These are phyloP conservation scores for Pocillopora verrucosa DNA, from an alignment of 64 coral and sea anemone genomes.

Conservation along the genomic window DNA sequence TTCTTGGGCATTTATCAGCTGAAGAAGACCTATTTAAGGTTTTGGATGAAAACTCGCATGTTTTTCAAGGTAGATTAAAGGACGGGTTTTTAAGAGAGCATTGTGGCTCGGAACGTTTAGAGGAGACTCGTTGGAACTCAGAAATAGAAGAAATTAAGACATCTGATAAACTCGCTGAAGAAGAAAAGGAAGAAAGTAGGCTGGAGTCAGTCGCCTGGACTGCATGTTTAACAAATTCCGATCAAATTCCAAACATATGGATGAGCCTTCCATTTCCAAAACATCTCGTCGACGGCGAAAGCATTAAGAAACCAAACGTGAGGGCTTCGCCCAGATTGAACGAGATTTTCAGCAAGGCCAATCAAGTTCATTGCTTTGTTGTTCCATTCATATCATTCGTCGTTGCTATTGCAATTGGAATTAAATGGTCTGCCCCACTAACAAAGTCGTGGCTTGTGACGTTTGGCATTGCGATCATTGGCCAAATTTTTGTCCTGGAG, in stretches of 20 bases:
- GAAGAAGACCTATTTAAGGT: background rate
- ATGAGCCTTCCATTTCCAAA: slow-evolving; percentile 58
- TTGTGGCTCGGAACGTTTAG: background rate
- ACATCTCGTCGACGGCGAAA: slow-evolving; percentile 25
- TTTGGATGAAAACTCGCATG: background rate
- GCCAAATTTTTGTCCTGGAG: slow-evolving; percentile 48
- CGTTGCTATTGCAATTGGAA: background rate
- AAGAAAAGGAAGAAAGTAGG: too few species aligned
- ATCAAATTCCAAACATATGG: slow-evolving; percentile 60
- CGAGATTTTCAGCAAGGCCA: background rate
- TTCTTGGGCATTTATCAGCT: slow-evolving; percentile 14
- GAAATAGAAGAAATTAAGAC: background rate
- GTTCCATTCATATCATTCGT: slow-evolving; percentile 7
- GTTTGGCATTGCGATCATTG: slow-evolving; percentile 2
- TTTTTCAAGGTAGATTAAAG: background rate
- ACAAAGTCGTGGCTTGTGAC: slow-evolving; percentile 51
- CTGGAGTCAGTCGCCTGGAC: background rate
- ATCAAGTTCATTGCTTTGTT: slow-evolving; percentile 19
- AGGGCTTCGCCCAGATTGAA: background rate
- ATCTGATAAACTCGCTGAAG: background rate
- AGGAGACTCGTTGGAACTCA: background rate
- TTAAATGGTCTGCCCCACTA: slow-evolving; percentile 24
- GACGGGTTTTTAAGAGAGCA: background rate
- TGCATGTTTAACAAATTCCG: slow-evolving; percentile 20
- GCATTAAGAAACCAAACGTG: background rate